Evolutionary conservation across 2,113 vertebrate genomes (phyloP), one percentile per base, ranked within the genome.

Genomic region (Guaruba guarouba): DNA sequence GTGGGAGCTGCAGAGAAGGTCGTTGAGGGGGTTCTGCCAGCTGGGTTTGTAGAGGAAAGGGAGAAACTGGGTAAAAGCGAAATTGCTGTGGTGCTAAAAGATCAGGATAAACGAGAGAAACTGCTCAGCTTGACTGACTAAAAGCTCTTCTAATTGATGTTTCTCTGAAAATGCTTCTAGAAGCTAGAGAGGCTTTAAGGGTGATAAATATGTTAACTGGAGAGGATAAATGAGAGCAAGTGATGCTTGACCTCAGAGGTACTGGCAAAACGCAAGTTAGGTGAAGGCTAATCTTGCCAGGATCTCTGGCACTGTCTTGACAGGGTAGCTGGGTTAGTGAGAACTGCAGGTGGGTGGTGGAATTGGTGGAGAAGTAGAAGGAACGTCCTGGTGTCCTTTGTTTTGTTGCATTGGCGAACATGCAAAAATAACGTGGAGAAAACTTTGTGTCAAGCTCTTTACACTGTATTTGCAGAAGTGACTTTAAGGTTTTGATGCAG

Each of bases 21-120:
- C 9, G 1, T 27, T 0, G 0, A 3, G 17, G 17, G 23, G 2
- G 1, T 37, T 74, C 75, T 76, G 16, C 48, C 13, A 4, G 69
- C 25, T 73, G 22, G 23, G 8, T 1, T 74, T 25, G 41, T 18
- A 28, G 19, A 68, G 48, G 35, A 31, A 82, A 52, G 10, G 57
- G 39, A 79, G 39, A 70, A 92, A 54, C 41, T 52, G 28, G 19
- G 11, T 51, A n/a, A 85, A 57, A 77, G 22, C 8, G 14, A 69
- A 92, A 25, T 73, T 77, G 15, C 37, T 86, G 59, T 25, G 41
- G 10, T 82, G 63, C 63, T 93, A 1, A 55, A 66, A 33, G 29
- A 54, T 63, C 27, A 25, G 51, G 24, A 52, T 74, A n/a, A 77
- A 62, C 17, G 55, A 68, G 57, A 63, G 28, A 7, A 54, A 74